Conservation (phyloP, 1,140 invertebrate genomes). For the Onthophagus taurus region DNA sequence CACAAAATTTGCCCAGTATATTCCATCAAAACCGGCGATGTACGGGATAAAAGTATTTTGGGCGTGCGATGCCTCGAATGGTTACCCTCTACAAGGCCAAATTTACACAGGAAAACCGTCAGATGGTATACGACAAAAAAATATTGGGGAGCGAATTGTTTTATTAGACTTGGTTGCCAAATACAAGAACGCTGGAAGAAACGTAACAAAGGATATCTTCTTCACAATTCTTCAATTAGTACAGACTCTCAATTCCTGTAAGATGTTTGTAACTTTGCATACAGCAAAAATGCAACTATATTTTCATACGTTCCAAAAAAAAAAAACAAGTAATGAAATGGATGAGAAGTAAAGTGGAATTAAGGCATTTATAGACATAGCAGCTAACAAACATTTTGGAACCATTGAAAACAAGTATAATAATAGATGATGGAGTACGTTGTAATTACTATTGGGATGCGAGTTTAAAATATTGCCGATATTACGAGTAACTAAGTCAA, state of each 20-base stretch:
- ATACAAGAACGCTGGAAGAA: not conserved
- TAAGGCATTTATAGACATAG: too few relatives aligned
- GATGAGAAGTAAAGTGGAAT: too few relatives aligned
- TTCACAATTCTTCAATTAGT: not conserved
- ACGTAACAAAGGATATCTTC: not conserved
- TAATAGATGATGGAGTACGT: too few relatives aligned
- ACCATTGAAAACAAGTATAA: too few relatives aligned
- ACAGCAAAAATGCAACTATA: not conserved
- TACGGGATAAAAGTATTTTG: constrained; percentile 40
- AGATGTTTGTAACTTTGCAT: constrained; percentile 1
- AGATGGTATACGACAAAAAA: constrained; percentile 1
- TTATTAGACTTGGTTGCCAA: constrained; percentile 6
- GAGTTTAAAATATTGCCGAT: too few relatives aligned
- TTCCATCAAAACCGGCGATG: constrained; percentile 36
- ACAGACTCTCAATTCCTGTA: constrained; percentile 1
- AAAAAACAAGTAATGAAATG: too few relatives aligned
- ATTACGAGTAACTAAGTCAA: too few relatives aligned
- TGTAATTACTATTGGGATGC: too few relatives aligned
- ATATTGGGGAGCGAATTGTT: not conserved
- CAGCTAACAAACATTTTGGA: too few relatives aligned
- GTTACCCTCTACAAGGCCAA: constrained; percentile 19
- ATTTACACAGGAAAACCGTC: constrained; percentile 19
- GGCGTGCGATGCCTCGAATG: constrained; percentile 24
- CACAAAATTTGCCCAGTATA: constrained; percentile 32
- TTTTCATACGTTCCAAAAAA: constrained; percentile 3